Evolutionary conservation across 2,113 vertebrate genomes (phyloP).

Genomic region (Pelodiscus sinensis): DNA sequence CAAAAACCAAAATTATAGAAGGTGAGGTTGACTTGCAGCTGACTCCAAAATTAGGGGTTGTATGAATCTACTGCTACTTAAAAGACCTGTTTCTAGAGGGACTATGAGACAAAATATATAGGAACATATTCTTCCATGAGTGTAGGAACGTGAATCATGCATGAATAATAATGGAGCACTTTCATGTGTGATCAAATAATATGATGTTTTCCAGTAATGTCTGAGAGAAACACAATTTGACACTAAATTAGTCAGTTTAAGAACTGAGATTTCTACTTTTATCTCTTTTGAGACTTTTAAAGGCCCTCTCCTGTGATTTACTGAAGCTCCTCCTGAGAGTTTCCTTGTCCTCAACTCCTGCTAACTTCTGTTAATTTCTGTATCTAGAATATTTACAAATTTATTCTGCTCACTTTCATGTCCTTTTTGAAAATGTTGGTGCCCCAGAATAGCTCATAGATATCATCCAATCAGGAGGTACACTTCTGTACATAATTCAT

Average conservation of each 20-base stretch:
- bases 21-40: neutral
- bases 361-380: neutral
- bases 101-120: neutral
- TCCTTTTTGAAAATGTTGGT: neutral
- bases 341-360: neutral
- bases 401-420: neutral
- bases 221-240: neutral
- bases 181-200: neutral
- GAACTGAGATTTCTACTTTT: too few relatives aligned
- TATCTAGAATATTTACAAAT: neutral
- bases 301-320: neutral
- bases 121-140: neutral
- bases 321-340: neutral
- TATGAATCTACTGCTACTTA: neutral
- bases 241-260: neutral
- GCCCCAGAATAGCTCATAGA: neutral
- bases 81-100: neutral
- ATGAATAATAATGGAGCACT: neutral
- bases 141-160: neutral
- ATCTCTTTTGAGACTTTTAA: neutral
- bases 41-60: neutral
- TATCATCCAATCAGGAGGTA: neutral
- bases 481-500: neutral
- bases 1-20: neutral
- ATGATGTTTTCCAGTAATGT: neutral